These are phyloP conservation scores for Tachyglossus aculeatus DNA, from an alignment of 2,797 vertebrate genomes.

Conservation along the genomic window DNA sequence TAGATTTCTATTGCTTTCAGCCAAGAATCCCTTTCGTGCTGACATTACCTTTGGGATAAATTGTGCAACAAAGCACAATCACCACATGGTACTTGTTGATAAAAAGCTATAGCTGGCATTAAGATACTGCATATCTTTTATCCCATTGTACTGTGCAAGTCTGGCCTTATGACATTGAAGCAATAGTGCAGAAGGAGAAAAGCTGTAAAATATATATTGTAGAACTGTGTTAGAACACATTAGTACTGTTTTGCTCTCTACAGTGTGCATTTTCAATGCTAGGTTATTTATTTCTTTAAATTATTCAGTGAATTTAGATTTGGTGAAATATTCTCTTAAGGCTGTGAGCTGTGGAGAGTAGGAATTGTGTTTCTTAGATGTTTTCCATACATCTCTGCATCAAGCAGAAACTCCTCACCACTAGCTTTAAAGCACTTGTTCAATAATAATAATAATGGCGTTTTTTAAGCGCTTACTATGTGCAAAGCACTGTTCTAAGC, in stretches of 20 bases:
- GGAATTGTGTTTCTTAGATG: neutral
- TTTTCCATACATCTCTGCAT: rapidly evolving
- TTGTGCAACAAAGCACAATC: neutral
- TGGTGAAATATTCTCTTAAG: neutral
- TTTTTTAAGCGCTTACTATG: no score
- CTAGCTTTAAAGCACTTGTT: no score
- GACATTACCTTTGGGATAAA: slow-evolving; percentile 32
- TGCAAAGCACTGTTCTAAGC: no score
- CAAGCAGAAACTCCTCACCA: no score
- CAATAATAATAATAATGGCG: no score
- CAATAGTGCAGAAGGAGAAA: neutral
- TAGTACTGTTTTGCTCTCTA: neutral
- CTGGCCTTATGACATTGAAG: neutral
- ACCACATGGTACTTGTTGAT: slow-evolving; percentile 1
- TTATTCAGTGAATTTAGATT: neutral
- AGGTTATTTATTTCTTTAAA: slow-evolving; percentile 5
- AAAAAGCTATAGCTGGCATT: slow-evolving; percentile 7
- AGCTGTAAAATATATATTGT: neutral
- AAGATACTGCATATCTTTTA: neutral
- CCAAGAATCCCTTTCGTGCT: slow-evolving; percentile 2
- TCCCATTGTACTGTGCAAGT: neutral
- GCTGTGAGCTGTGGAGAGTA: neutral
- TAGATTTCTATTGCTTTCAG: slow-evolving; percentile 24
- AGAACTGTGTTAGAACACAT: neutral
- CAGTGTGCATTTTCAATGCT: neutral